These are phyloP conservation scores for Coregonus sp. DNA, from an alignment of 2,797 vertebrate genomes.

Conservation along the genomic window DNA sequence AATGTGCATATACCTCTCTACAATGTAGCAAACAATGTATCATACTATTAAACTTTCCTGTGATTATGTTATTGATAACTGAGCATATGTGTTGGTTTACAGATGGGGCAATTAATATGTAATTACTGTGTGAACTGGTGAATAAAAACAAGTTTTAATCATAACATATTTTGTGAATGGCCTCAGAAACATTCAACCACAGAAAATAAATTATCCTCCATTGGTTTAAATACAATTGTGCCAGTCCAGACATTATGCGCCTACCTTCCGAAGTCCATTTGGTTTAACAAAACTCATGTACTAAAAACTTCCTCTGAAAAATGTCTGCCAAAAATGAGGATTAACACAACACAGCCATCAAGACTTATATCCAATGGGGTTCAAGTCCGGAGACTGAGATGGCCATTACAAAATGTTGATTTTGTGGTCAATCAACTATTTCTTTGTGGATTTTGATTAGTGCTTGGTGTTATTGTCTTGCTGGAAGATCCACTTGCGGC, in stretches of 20 bases:
- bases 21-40: neutral
- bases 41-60: neutral
- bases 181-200: neutral
- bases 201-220: neutral
- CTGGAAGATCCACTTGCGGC: no score
- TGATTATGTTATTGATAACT: neutral
- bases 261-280: neutral
- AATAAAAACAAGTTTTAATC: no score
- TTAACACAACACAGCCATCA: no score
- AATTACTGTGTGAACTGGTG: no score
- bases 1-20: neutral
- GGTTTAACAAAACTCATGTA: neutral
- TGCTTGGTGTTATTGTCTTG: no score
- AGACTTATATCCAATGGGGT: no score
- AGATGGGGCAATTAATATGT: no score
- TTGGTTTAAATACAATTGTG: neutral
- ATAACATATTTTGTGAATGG: neutral
- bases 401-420: no score
- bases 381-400: no score
- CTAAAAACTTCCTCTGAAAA: neutral
- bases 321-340: no score
- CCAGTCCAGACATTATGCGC: neutral
- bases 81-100: neutral
- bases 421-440: no score
- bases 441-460: no score